Conservation (phyloP, 2,113 vertebrate genomes). For the Micronycteris hirsuta region DNA sequence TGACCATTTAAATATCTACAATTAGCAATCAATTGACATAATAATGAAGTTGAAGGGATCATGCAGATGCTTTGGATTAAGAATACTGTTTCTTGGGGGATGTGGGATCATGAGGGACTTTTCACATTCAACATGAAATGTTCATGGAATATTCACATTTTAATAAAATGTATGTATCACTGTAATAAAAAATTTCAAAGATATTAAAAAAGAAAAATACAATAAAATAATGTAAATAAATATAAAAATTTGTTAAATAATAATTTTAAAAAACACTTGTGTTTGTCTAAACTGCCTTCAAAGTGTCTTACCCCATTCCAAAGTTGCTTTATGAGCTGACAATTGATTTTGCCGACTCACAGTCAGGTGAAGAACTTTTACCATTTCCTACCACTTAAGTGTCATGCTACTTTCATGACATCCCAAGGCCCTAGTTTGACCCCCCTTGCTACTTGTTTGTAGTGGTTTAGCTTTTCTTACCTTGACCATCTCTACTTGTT, state of each 20-base stretch:
- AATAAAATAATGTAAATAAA: too few species aligned
- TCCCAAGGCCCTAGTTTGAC: background rate
- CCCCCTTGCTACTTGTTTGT: background rate
- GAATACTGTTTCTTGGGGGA: background rate
- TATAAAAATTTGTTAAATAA: too few species aligned
- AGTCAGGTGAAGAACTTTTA: background rate
- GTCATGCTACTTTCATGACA: background rate
- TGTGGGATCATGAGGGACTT: background rate
- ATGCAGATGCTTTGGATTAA: background rate
- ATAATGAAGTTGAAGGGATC: background rate
- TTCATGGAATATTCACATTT: background rate
- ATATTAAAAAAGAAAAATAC: too few species aligned
- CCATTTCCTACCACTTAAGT: background rate
- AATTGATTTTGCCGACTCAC: background rate
- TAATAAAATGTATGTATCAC: background rate
- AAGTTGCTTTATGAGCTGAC: background rate
- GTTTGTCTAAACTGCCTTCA: background rate
- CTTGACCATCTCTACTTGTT: background rate
- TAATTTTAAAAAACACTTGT: background rate
- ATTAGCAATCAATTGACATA: background rate
- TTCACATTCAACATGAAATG: background rate
- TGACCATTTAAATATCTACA: background rate
- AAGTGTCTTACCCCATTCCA: background rate
- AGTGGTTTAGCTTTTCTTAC: background rate
- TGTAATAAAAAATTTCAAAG: background rate